These are phyloP conservation scores for Anthopleura xanthogrammica DNA, from an alignment of 92 coral and sea anemone genomes.

Conservation along the genomic window DNA sequence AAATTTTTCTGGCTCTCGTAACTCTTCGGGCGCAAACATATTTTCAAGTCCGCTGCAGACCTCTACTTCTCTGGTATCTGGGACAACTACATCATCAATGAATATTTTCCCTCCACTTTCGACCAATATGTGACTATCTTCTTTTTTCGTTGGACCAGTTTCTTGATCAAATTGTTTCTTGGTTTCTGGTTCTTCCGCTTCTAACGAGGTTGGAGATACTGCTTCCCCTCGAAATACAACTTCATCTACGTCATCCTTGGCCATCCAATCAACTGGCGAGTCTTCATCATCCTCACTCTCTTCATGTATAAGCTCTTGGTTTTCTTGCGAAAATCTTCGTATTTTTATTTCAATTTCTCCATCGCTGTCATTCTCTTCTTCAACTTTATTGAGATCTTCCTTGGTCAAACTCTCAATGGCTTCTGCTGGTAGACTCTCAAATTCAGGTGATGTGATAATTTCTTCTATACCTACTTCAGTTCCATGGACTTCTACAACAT, in stretches of 20 bases:
- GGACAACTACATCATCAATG: slow-evolving; percentile 23
- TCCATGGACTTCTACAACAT: slow-evolving; percentile 6
- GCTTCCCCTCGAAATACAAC: slow-evolving; percentile 25
- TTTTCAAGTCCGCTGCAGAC: slow-evolving; percentile 29
- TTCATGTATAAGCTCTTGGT: slow-evolving; percentile 21
- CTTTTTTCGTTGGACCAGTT: not conserved
- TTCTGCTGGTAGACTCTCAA: not conserved
- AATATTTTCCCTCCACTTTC: not conserved
- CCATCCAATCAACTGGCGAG: slow-evolving; percentile 43
- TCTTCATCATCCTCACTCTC: slow-evolving; percentile 29
- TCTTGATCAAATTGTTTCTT: not conserved
- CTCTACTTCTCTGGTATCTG: slow-evolving; percentile 20
- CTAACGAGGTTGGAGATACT: not conserved
- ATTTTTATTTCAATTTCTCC: slow-evolving; percentile 40
- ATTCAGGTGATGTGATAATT: slow-evolving; percentile 6
- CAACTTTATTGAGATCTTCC: not conserved
- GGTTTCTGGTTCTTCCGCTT: not conserved
- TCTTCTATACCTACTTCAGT: not conserved
- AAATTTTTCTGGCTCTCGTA: not conserved
- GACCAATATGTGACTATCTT: not conserved
- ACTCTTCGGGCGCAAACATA: slow-evolving; percentile 13
- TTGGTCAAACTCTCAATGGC: not conserved
- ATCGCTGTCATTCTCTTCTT: slow-evolving; percentile 34
- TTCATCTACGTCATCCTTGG: slow-evolving; percentile 37
- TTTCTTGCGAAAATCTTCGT: slow-evolving; percentile 34